These are phyloP conservation scores for Anser brachyrhynchus DNA, from an alignment of 2,113 vertebrate genomes.

Conservation along the genomic window DNA sequence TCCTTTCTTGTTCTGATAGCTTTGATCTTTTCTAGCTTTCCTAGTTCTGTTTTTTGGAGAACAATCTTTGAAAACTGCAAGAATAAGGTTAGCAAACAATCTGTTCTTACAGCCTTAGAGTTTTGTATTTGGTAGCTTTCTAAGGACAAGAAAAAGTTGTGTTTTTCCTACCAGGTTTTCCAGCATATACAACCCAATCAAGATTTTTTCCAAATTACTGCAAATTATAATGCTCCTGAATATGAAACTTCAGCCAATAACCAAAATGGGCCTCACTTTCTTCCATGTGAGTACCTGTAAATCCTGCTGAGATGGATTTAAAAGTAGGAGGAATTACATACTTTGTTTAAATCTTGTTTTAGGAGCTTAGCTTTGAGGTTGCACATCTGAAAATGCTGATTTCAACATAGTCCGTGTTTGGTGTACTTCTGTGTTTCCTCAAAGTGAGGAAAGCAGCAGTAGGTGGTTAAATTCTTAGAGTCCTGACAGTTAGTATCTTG, in stretches of 20 bases:
- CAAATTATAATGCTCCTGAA: neutral
- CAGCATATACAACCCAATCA: neutral
- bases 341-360: neutral
- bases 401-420: neutral
- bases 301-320: neutral
- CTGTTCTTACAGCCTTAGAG: neutral
- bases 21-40: constrained; percentile 23
- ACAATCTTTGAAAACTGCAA: neutral
- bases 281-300: neutral
- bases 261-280: neutral
- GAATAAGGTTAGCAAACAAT: neutral
- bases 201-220: neutral
- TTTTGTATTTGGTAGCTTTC: neutral
- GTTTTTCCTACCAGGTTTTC: neutral
- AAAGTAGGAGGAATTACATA: neutral
- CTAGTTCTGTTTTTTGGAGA: neutral
- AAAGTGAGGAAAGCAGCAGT: neutral
- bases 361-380: neutral
- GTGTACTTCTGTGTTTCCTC: neutral
- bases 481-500: neutral
- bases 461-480: neutral
- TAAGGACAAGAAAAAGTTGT: neutral
- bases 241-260: neutral
- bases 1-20: neutral
- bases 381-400: neutral